Evolutionary conservation across 2,113 vertebrate species (phyloP).

Genomic region (Phyllostomus hastatus): DNA sequence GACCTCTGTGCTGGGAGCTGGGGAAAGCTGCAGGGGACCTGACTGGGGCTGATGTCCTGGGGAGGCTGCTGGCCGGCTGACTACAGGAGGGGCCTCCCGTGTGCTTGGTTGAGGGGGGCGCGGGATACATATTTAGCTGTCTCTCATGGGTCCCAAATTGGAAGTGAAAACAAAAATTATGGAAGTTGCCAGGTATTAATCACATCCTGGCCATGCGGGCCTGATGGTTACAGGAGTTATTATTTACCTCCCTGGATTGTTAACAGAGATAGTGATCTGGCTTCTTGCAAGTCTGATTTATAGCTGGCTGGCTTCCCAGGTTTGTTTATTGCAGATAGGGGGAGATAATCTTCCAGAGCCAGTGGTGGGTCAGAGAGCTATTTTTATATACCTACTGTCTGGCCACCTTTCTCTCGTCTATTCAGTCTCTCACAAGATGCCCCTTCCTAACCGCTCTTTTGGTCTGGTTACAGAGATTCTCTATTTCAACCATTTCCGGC

Average conservation of each 20-base stretch:
- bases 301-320: background rate
- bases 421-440: background rate
- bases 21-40: background rate
- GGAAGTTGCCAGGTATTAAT: background rate
- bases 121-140: background rate
- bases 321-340: background rate
- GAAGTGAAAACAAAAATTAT: background rate
- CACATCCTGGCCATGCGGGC: background rate
- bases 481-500: background rate
- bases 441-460: background rate
- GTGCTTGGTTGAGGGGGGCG: no score
- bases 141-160: background rate
- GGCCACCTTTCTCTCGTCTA: background rate
- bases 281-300: background rate
- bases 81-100: accelerated
- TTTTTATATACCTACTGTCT: background rate
- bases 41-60: background rate
- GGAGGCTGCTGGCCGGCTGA: background rate
- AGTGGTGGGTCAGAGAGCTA: background rate
- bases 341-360: background rate
- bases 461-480: background rate
- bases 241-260: background rate
- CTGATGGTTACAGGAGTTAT: background rate
- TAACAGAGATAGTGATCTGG: background rate
- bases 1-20: background rate